phyloP scores from a whole-genome alignment of 92 coral and sea anemone species.

The Zoanthus sociatus region DNA sequence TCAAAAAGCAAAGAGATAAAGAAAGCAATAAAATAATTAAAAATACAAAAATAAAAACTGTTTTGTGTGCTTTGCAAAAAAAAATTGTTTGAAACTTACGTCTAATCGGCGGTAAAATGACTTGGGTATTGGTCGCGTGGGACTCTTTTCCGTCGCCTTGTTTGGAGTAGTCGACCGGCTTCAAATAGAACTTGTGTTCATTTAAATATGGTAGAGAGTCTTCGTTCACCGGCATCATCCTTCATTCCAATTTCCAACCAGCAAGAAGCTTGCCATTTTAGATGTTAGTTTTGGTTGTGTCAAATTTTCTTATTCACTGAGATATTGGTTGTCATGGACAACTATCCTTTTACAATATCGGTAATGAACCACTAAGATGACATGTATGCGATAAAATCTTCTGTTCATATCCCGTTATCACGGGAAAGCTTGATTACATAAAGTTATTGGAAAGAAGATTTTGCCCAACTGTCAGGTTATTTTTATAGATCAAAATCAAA shows the following conservation, averaged over 20 bases:
- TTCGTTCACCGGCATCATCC: constrained; percentile 15
- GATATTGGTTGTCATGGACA: constrained; percentile 25
- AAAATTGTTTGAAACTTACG: constrained; percentile 21
- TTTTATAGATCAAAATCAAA: background rate
- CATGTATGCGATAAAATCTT: background rate
- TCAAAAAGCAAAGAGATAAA: background rate
- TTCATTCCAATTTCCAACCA: background rate
- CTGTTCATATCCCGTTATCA: background rate
- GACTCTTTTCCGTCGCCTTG: constrained; percentile 12
- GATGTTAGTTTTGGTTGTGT: background rate
- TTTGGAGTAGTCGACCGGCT: constrained; percentile 18
- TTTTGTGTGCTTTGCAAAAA: background rate
- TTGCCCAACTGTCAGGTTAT: no score
- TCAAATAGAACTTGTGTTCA: constrained; percentile 23
- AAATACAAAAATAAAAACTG: no score
- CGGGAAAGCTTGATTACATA: background rate
- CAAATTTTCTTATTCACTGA: background rate
- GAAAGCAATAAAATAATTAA: background rate
- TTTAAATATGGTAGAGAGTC: constrained; percentile 20
- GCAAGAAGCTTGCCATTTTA: background rate
- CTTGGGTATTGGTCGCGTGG: constrained; percentile 18
- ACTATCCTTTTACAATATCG: constrained; percentile 1
- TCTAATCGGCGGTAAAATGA: constrained; percentile 24
- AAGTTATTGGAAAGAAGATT: no score
- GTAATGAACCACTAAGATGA: constrained; percentile 10